phyloP scores from a whole-genome alignment of 2,888 invertebrate genomes.

The Abrostola triplasia region DNA sequence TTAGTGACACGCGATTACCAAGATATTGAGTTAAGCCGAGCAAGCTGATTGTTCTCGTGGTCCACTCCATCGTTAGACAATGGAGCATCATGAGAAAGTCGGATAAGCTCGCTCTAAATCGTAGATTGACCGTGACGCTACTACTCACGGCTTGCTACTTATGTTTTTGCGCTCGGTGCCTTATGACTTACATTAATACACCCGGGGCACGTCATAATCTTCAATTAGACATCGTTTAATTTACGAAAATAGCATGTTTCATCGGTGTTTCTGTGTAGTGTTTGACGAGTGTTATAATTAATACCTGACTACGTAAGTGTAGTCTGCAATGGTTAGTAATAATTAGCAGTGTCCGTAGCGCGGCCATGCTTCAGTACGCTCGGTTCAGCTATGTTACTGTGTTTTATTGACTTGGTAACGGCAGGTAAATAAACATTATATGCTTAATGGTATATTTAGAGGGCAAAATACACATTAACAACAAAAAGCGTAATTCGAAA shows the following conservation, averaged over 20 bases:
- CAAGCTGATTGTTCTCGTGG: slow-evolving; percentile 39
- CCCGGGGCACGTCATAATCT: slow-evolving; percentile 12
- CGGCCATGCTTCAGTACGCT: slow-evolving; percentile 38
- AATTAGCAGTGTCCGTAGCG: slow-evolving; percentile 42
- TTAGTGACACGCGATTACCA: slow-evolving; percentile 64
- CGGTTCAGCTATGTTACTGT: slow-evolving; percentile 39
- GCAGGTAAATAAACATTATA: slow-evolving; percentile 22
- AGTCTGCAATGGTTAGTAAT: slow-evolving; percentile 39
- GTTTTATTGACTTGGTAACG: slow-evolving; percentile 39
- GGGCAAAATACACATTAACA: slow-evolving; percentile 13
- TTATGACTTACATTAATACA: slow-evolving; percentile 21
- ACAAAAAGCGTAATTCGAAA: slow-evolving; percentile 28
- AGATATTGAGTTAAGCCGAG: slow-evolving; percentile 38
- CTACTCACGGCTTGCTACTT: slow-evolving; percentile 51
- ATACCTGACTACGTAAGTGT: slow-evolving; percentile 44
- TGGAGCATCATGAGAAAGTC: slow-evolving; percentile 71
- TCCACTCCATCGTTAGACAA: slow-evolving; percentile 53
- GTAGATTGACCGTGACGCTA: slow-evolving; percentile 74
- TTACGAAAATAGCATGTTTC: slow-evolving; percentile 20
- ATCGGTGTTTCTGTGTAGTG: slow-evolving; percentile 17
- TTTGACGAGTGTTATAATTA: slow-evolving; percentile 40
- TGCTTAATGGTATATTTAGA: slow-evolving; percentile 21
- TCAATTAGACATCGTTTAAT: slow-evolving; percentile 8
- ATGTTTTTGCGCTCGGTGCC: slow-evolving; percentile 30
- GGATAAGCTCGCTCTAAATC: slow-evolving; percentile 69